Evolutionary conservation across 2,888 invertebrate genomes (phyloP), one percentile per base, ranked within the genome.

Genomic region (Rhorus exstirpatorius): DNA sequence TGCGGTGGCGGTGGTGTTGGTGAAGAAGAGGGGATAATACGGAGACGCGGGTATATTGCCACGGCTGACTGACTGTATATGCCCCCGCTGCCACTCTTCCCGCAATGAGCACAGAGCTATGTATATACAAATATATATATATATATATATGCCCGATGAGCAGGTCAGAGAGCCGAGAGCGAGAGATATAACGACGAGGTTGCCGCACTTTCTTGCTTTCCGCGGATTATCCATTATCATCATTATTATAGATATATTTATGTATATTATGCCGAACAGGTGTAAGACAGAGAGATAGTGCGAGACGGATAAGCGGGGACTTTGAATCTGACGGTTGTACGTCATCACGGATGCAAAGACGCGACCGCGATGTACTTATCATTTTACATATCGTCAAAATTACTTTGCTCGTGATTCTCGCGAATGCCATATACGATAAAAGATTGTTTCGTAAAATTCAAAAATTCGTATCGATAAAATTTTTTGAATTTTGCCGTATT

Each of bases 181-280:
- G 41, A 44, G 60, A 31, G 67, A 8, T 24, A 35, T 31, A 21
- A 72, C 51, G 83, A 88, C 86, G 86, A 89, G 89, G 89, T 90
- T 90, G 88, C 89, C 88, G 88, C 90, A 89, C 89, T 90, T 90
- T 89, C 89, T 90, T 87, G 88, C 88, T 88, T 88, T 87, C 88
- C 88, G 86, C 86, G 87, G 89, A 90, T 91, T 90, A 90, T 87
- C 89, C 89, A 91, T 91, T 90, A 90, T 90, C 88, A 89, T 91
- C 89, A 89, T 90, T 89, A 87, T 87, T 87, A 87, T 88, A 79
- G 75, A 78, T 72, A 76, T 68, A 10, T 19, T 21, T 78, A 78
- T 72, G 76, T 68, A 10, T 19, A 51, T 0, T 44, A n/a, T n/a
- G 24, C 21, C n/a, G n/a, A n/a, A n/a, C 24, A 14, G 21, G 53